These are phyloP conservation scores for Otis tarda DNA, from an alignment of 2,113 vertebrate genomes.

Conservation along the genomic window DNA sequence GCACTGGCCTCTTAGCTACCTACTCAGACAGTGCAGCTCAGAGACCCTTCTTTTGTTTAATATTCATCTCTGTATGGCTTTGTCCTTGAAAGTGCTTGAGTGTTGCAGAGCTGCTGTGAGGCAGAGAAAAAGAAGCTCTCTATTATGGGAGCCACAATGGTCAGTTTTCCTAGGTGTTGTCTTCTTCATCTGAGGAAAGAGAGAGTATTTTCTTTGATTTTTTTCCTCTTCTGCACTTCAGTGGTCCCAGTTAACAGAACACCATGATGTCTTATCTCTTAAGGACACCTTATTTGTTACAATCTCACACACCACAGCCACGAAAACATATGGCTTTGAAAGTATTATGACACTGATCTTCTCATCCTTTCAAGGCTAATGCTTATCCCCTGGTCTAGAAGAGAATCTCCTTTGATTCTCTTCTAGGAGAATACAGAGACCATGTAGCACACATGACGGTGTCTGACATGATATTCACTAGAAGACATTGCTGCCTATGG, in stretches of 20 bases:
- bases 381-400: neutral
- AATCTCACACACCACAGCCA: neutral
- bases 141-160: neutral
- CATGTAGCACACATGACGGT: neutral
- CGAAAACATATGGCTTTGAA: neutral
- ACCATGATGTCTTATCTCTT: neutral
- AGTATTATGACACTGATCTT: neutral
- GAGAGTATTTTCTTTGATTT: neutral
- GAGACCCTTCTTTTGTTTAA: neutral
- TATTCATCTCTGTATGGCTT: neutral
- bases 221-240: neutral
- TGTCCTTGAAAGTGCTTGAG: neutral
- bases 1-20: neutral
- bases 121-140: neutral
- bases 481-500: neutral
- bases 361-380: neutral
- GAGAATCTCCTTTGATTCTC: neutral
- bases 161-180: neutral
- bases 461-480: neutral
- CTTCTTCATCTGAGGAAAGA: neutral
- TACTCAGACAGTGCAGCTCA: neutral
- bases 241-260: neutral
- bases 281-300: neutral
- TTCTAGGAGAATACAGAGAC: neutral
- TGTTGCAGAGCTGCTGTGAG: neutral